These are phyloP conservation scores for Metallyticus violacea DNA, from an alignment of 2,888 invertebrate species.

Conservation along the genomic window DNA sequence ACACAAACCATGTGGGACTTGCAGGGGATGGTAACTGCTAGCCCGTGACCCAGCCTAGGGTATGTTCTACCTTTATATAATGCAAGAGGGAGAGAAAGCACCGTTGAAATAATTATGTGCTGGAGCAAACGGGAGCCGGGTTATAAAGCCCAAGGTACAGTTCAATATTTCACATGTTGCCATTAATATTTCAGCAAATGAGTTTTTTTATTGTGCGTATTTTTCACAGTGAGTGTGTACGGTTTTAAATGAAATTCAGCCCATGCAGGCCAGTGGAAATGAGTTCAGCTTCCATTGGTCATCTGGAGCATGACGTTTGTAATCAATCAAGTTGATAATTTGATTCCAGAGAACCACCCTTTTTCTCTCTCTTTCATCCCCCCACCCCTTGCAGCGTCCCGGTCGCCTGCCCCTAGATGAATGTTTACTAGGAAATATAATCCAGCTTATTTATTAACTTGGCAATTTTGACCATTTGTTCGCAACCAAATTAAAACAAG, in stretches of 20 bases:
- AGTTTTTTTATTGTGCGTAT: slow-evolving; percentile 34
- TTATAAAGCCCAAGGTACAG: slow-evolving; percentile 33
- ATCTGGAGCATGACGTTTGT: slow-evolving; percentile 34
- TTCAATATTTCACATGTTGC: slow-evolving; percentile 35
- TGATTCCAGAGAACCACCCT: slow-evolving; percentile 30
- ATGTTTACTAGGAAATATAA: slow-evolving; percentile 34
- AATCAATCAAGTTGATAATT: slow-evolving; percentile 36
- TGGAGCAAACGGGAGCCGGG: slow-evolving; percentile 23
- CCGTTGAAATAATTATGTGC: slow-evolving; percentile 35
- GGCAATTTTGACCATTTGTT: slow-evolving; percentile 33
- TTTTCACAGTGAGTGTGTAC: slow-evolving; percentile 28
- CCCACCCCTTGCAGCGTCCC: slow-evolving; percentile 37
- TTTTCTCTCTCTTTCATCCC: slow-evolving; percentile 14
- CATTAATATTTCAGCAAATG: slow-evolving; percentile 35
- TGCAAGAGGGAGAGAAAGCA: slow-evolving; percentile 34
- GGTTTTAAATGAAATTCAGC: slow-evolving; percentile 30
- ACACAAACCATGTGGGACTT: slow-evolving; percentile 31
- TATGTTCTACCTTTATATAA: slow-evolving; percentile 34
- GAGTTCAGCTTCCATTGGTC: slow-evolving; percentile 36
- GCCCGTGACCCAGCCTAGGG: slow-evolving; percentile 12
- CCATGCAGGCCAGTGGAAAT: slow-evolving; percentile 24
- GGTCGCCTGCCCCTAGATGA: slow-evolving; percentile 36
- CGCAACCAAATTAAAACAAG: slow-evolving; percentile 33
- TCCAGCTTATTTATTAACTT: slow-evolving; percentile 34
- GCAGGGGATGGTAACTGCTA: slow-evolving; percentile 9